These are phyloP conservation scores for Cottus gobio DNA, from an alignment of 2,113 vertebrate species.

Conservation along the genomic window DNA sequence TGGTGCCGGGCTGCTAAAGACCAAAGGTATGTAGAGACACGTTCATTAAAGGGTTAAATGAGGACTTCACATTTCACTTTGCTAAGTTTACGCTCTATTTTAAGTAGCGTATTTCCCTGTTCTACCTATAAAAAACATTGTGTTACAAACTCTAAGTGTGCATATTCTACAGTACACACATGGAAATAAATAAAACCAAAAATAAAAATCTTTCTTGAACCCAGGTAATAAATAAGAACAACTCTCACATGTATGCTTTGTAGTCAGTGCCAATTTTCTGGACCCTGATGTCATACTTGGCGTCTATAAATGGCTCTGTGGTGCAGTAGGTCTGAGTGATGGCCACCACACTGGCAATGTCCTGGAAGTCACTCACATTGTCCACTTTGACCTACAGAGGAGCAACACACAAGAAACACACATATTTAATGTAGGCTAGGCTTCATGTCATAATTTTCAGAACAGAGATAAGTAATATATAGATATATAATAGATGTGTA, in stretches of 20 bases:
- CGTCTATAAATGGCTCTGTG: conserved; percentile 96
- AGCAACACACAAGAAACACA: conserved; percentile 18
- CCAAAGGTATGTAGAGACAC: neutral
- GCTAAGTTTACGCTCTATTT: neutral
- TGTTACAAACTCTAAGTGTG: neutral
- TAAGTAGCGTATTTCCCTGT: neutral
- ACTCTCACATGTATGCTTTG: conserved; percentile 95
- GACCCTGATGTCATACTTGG: conserved; percentile 98
- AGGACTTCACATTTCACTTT: neutral
- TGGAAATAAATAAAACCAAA: neutral
- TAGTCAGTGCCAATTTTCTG: conserved; percentile 98
- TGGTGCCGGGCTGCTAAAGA: neutral
- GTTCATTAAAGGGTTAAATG: neutral
- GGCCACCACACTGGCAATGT: conserved; percentile 98
- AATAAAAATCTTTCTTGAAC: neutral
- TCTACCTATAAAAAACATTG: neutral
- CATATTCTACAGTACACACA: neutral
- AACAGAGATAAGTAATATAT: neutral
- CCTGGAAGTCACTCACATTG: conserved; percentile 98
- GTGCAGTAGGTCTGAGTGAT: conserved; percentile 98
- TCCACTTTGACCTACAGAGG: conserved; percentile 94
- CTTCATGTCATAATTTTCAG: neutral
- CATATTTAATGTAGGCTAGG: neutral
- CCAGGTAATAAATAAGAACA: neutral
- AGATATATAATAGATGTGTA: neutral